These are phyloP conservation scores for Tragelaphus buxtoni DNA, from an alignment of 2,113 vertebrate genomes.

Conservation along the genomic window DNA sequence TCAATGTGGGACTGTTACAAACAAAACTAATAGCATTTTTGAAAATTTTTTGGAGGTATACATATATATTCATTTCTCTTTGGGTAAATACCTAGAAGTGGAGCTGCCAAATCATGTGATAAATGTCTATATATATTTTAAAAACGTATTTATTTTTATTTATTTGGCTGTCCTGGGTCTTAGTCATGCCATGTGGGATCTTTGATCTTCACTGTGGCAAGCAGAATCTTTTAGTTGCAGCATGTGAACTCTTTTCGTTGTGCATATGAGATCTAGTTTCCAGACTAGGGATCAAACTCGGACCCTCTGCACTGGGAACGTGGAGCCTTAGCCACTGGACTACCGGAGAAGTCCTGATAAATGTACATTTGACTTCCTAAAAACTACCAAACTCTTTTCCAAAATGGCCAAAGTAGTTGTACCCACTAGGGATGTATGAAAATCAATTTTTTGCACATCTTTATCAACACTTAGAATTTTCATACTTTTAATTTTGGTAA, in stretches of 20 bases:
- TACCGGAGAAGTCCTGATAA: neutral
- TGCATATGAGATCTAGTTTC: neutral
- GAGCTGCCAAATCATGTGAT: neutral
- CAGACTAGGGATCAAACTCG: neutral
- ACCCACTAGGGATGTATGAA: neutral
- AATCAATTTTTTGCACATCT: neutral
- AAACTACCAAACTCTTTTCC: neutral
- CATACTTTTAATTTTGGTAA: neutral
- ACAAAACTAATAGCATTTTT: neutral
- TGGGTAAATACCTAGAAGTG: neutral
- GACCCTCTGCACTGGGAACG: neutral
- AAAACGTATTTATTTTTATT: neutral
- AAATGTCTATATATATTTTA: neutral
- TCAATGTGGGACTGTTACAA: neutral
- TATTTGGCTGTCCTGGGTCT: neutral
- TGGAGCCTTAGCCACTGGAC: neutral
- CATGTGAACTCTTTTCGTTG: neutral
- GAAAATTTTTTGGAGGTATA: neutral
- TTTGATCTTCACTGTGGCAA: neutral
- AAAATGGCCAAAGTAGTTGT: neutral
- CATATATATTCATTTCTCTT: neutral
- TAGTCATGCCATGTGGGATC: neutral
- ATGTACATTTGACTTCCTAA: neutral
- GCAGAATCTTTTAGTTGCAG: neutral
- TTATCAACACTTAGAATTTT: neutral